phyloP scores from a whole-genome alignment of 2,113 vertebrate genomes.

The Burhinus bistriatus region DNA sequence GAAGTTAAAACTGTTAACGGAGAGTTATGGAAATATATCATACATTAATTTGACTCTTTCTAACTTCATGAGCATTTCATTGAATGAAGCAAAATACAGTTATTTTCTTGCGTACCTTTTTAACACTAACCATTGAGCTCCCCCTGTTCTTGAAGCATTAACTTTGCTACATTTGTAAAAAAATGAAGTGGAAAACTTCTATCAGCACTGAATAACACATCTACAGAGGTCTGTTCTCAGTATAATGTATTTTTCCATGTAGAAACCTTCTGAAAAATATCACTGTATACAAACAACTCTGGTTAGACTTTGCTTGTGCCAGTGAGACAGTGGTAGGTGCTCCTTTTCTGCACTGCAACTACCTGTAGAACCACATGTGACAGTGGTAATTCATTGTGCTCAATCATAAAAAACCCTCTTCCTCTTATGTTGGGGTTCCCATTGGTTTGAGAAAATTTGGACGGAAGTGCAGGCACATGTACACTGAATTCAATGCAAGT shows the following conservation, averaged over 20 bases:
- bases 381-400: neutral
- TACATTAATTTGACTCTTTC: neutral
- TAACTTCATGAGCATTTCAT: neutral
- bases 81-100: neutral
- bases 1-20: neutral
- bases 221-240: neutral
- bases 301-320: no score
- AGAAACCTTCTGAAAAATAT: neutral
- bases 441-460: neutral
- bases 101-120: neutral
- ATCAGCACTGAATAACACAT: neutral
- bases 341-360: neutral
- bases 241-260: neutral
- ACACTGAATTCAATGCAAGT: neutral
- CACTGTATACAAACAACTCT: neutral
- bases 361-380: fast-evolving
- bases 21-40: neutral
- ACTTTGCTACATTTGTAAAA: neutral
- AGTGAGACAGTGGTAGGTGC: neutral
- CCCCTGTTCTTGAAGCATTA: neutral
- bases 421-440: neutral
- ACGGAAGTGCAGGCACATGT: neutral
- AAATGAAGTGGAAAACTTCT: neutral
- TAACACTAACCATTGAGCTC: neutral
- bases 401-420: neutral